These are phyloP conservation scores for Salmo trutta DNA, from an alignment of 2,797 vertebrate species.

Conservation along the genomic window DNA sequence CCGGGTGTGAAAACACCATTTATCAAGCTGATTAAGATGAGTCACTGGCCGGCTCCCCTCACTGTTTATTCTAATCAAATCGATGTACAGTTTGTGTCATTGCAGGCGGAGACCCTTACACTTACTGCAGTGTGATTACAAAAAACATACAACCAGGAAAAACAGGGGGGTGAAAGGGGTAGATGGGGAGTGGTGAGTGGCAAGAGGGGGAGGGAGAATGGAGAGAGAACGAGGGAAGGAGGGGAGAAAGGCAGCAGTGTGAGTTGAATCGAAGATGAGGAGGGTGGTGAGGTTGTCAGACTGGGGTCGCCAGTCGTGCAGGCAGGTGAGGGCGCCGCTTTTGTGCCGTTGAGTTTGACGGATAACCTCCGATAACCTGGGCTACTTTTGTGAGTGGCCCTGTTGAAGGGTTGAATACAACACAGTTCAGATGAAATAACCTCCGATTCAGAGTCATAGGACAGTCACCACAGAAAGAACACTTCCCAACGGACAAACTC, in stretches of 20 bases:
- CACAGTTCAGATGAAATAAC: conserved; percentile 47
- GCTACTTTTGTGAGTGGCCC: conserved; percentile 26
- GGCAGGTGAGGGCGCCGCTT: conserved; percentile 38
- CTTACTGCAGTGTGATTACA: conserved; percentile 29
- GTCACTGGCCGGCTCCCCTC: conserved; percentile 66
- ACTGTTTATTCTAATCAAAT: conserved; percentile 79
- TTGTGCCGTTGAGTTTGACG: conserved; percentile 47
- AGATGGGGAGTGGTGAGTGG: neutral
- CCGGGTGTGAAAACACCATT: conserved; percentile 75
- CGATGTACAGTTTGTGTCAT: conserved; percentile 56
- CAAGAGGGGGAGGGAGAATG: neutral
- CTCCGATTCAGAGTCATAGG: conserved; percentile 38
- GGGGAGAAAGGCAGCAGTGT: too few relatives aligned
- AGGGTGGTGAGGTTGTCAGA: neutral
- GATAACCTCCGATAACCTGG: conserved; percentile 42
- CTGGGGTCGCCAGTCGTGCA: conserved; percentile 21
- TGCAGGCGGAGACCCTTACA: conserved; percentile 40
- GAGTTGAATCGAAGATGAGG: neutral
- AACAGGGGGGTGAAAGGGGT: neutral
- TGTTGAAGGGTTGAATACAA: conserved; percentile 43
- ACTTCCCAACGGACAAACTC: conserved; percentile 28
- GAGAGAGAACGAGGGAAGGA: neutral
- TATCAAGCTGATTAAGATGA: conserved; percentile 79
- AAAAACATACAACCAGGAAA: conserved; percentile 22
- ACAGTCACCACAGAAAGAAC: conserved; percentile 28